Conservation (phyloP, 2,888 invertebrate species). For the Hirtodrosophila histrioides region DNA sequence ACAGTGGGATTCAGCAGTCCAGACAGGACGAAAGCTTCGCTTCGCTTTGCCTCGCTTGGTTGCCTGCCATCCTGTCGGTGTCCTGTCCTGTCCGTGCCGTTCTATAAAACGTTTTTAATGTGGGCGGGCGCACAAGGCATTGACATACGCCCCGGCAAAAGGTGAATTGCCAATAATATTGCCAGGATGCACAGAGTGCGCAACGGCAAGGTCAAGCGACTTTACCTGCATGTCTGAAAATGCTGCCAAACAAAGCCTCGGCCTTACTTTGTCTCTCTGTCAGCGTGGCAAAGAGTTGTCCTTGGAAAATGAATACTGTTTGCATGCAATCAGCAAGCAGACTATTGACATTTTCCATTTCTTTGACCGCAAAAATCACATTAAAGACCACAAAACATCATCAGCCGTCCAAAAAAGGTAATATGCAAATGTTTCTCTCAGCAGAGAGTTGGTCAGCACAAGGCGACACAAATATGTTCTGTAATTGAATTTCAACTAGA, state of each 20-base stretch:
- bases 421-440: too few relatives aligned
- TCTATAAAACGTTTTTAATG: slow-evolving; percentile 35
- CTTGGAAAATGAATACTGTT: slow-evolving; percentile 23
- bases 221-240: slow-evolving; percentile 7
- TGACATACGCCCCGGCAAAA: slow-evolving; percentile 26
- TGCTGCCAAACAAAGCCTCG: neutral
- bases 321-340: slow-evolving; percentile 9
- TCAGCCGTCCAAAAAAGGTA: neutral
- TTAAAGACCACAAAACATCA: slow-evolving; percentile 34
- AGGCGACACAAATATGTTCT: too few relatives aligned
- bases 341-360: slow-evolving; percentile 49
- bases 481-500: too few relatives aligned
- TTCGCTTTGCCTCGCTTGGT: slow-evolving; percentile 9
- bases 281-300: slow-evolving; percentile 28
- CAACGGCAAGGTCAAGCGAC: neutral
- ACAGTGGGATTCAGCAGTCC: slow-evolving; percentile 14
- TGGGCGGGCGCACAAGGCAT: slow-evolving; percentile 12
- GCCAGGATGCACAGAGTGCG: slow-evolving; percentile 14
- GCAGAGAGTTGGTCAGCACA: too few relatives aligned
- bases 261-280: neutral
- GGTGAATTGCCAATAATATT: slow-evolving; percentile 33
- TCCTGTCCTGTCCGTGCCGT: too few relatives aligned
- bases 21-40: slow-evolving; percentile 25
- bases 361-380: slow-evolving; percentile 51
- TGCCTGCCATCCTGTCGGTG: slow-evolving; percentile 12